phyloP scores from a whole-genome alignment of 2,888 invertebrate genomes.

The Caenorhabditis sp. region DNA sequence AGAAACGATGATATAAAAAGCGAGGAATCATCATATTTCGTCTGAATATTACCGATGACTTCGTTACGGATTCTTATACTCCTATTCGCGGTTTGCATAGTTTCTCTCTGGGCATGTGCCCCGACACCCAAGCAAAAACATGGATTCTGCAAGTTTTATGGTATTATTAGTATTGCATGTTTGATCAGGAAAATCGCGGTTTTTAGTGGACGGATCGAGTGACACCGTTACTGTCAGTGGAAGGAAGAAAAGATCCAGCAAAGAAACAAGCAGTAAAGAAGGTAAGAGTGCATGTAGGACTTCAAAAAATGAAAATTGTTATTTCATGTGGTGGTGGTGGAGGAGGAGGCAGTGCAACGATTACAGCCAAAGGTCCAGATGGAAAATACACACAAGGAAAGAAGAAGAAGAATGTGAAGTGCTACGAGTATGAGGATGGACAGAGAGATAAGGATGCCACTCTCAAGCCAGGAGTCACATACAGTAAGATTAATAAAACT shows the following conservation, averaged over 20 bases:
- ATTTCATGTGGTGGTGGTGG: not conserved
- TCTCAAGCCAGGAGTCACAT: conserved; percentile 31
- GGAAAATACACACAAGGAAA: conserved; percentile 25
- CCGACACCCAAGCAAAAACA: conserved; percentile 17
- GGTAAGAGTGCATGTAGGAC: too few species aligned
- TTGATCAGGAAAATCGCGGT: not conserved
- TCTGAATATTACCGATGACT: conserved; percentile 1
- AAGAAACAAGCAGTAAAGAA: not conserved
- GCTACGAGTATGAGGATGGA: conserved; percentile 53
- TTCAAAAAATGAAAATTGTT: too few species aligned
- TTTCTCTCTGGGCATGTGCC: conserved; percentile 17
- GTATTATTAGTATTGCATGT: not conserved
- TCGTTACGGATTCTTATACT: conserved; percentile 21
- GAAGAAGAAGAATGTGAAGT: conserved; percentile 53
- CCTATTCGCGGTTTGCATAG: not conserved
- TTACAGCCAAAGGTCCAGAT: not conserved
- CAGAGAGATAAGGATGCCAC: conserved; percentile 42
- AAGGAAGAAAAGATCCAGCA: conserved; percentile 8
- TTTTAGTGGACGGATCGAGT: conserved; percentile 44
- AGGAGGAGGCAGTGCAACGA: not conserved
- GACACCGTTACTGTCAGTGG: conserved; percentile 15
- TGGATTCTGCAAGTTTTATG: conserved; percentile 41
- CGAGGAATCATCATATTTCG: not conserved
- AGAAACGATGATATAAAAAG: conserved; percentile 19
- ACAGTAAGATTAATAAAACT: conserved; percentile 35